A percentile compares a stretch with the other conserved stretches of the same genome.
Evolutionary conservation across 2,888 invertebrate species (phyloP).

Genomic region (Drosophila vallismaia): DNA sequence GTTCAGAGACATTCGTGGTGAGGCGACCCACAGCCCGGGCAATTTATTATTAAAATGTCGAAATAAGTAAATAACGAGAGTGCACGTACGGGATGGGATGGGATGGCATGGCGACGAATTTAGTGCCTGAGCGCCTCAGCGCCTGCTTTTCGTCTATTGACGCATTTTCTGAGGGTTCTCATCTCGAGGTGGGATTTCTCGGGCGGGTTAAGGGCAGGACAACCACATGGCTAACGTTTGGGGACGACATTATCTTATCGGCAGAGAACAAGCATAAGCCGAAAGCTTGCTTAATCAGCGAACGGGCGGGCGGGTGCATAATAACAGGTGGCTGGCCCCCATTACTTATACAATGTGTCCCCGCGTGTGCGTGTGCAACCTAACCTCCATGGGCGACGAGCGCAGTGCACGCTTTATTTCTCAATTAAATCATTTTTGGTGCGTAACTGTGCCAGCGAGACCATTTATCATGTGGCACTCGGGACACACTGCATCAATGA

Average conservation of each 20-base stretch:
- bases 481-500: constrained; percentile 2
- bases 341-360: too few relatives aligned
- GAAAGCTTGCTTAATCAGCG: constrained; percentile 54
- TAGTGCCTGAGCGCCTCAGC: constrained; percentile 12
- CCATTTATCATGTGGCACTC: constrained; percentile 30
- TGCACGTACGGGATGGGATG: constrained; percentile 35
- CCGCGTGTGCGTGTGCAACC: constrained; percentile 15
- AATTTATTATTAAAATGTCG: constrained; percentile 60
- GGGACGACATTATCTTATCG: constrained; percentile 62
- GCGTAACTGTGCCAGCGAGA: constrained; percentile 51
- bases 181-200: too few relatives aligned
- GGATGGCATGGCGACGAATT: constrained; percentile 26
- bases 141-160: constrained; percentile 30
- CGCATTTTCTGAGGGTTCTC: constrained; percentile 50
- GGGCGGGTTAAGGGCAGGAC: constrained; percentile 2
- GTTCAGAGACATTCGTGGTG: constrained; percentile 43
- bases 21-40: constrained; percentile 33
- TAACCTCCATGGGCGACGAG: constrained; percentile 24
- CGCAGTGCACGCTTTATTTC: constrained; percentile 41
- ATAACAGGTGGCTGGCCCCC: constrained; percentile 15
- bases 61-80: constrained; percentile 50
- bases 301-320: constrained; percentile 47
- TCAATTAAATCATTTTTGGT: constrained; percentile 44
- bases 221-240: constrained; percentile 24
- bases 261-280: constrained; percentile 60